Base-by-base conservation (phyloP, 2,888 invertebrate genomes). In the Exephanes ischioxanthus region DNA sequence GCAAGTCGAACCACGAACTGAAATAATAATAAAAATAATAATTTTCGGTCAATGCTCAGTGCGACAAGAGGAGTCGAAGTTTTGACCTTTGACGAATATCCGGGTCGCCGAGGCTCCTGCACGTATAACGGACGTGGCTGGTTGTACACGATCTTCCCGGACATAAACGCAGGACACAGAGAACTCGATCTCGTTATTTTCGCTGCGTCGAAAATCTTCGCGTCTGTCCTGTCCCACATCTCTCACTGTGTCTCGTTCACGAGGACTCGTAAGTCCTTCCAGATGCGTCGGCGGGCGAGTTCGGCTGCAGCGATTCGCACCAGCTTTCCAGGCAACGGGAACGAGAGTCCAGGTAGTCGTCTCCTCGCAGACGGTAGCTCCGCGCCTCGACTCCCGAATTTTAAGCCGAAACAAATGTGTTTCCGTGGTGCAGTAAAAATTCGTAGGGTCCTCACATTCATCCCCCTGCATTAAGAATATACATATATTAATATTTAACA, bases 211-310 rank as follows among this genome's bases (percentile, higher is more conserved):
- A 83, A 79, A 79, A 79, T 53, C 30, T 61, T 72, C 51, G 41
- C 51, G 19, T 61, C 73, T 68, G 22, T 45, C 37, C 19, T 67
- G 71, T 73, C 68, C 61, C 67, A 61, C 45, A 63, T 68, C 67
- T 70, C 58, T 63, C 66, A 26, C 22, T n/a, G 71, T 33, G 63
- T 63, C 30, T 63, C 63, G 33, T 33, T 30, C 70, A 45, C 19
- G 61, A 37, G 22, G 48, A 45, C 67, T 58, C 71, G 63, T 92
- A 92, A 93, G 92, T 91, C 92, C 85, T 92, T 92, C 92, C 92
- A 93, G 92, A 92, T 93, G 92, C 89, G 82, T 63, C 41, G 75
- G 51, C 48, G 26, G 26, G 66, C 55, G 61, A 33, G 45, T 55
- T 55, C 41, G 73, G 37, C 51, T 80, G 73, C 55, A 67, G 16